Evolutionary conservation across 2,113 vertebrate genomes (phyloP).

Genomic region (Urocitellus parryii): DNA sequence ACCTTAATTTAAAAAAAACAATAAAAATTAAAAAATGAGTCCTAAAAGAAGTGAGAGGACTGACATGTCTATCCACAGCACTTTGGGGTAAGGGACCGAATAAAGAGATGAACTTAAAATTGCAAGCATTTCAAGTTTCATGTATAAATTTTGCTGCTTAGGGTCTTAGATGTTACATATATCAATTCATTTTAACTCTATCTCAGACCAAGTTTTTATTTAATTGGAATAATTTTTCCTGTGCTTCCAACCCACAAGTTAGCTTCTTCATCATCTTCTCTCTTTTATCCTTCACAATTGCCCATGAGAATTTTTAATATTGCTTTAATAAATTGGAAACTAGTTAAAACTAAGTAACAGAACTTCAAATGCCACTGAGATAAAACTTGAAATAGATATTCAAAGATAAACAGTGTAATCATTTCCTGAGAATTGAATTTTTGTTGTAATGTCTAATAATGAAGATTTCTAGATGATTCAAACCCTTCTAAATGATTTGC

Average conservation of each 20-base stretch:
- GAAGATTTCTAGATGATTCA: not conserved
- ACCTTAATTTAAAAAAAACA: not conserved
- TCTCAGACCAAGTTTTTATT: not conserved
- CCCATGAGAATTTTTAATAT: not conserved
- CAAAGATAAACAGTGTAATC: not conserved
- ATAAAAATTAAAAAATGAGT: not conserved
- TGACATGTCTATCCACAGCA: not conserved
- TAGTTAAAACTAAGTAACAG: not conserved
- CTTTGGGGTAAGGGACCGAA: not conserved
- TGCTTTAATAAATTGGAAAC: slow-evolving; percentile 3
- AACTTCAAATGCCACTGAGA: not conserved
- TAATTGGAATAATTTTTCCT: slow-evolving; percentile 2
- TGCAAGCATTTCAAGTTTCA: not conserved
- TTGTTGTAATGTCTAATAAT: slow-evolving; percentile 10
- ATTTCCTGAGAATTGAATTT: not conserved
- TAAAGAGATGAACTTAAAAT: not conserved
- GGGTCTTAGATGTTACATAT: not conserved
- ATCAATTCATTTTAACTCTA: not conserved
- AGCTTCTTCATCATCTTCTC: not conserved
- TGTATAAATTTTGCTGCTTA: not conserved
- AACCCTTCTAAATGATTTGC: not conserved
- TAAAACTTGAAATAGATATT: slow-evolving; percentile 35
- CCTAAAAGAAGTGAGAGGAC: not conserved
- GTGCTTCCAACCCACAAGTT: not conserved
- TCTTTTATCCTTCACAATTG: not conserved